These are phyloP conservation scores for Alectura lathami DNA, from an alignment of 2,113 vertebrate genomes.

Conservation along the genomic window DNA sequence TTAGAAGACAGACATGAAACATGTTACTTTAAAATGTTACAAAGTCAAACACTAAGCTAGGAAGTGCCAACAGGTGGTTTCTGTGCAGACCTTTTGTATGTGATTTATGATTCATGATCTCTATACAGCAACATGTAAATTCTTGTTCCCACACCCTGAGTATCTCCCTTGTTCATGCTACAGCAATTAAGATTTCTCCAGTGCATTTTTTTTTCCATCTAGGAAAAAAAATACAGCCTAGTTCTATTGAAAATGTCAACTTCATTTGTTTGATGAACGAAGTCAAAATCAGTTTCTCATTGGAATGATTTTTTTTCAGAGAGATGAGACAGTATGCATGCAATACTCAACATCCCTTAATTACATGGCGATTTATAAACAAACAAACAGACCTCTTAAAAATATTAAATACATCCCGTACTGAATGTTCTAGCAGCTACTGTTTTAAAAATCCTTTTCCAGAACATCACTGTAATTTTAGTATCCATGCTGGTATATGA, in stretches of 20 bases:
- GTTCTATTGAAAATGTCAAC: background rate
- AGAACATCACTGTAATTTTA: background rate
- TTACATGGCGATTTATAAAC: background rate
- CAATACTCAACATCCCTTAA: background rate
- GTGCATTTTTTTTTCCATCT: background rate
- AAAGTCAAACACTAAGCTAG: background rate
- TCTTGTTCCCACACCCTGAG: background rate
- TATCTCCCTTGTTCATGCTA: background rate
- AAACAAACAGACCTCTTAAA: background rate
- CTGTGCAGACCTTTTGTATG: background rate
- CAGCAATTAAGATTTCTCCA: background rate
- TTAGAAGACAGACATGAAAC: background rate
- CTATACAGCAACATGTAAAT: background rate
- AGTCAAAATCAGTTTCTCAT: background rate
- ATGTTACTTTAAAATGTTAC: background rate
- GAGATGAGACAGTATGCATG: background rate
- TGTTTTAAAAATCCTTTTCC: background rate
- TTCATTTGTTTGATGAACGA: background rate
- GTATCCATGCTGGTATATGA: background rate
- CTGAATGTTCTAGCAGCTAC: background rate
- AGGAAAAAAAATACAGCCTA: background rate
- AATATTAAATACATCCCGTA: background rate
- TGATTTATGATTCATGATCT: background rate
- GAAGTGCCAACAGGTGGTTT: background rate
- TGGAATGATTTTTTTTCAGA: background rate